Evolutionary conservation across 2,113 vertebrate species (phyloP).

Genomic region (Cebus imitator): DNA sequence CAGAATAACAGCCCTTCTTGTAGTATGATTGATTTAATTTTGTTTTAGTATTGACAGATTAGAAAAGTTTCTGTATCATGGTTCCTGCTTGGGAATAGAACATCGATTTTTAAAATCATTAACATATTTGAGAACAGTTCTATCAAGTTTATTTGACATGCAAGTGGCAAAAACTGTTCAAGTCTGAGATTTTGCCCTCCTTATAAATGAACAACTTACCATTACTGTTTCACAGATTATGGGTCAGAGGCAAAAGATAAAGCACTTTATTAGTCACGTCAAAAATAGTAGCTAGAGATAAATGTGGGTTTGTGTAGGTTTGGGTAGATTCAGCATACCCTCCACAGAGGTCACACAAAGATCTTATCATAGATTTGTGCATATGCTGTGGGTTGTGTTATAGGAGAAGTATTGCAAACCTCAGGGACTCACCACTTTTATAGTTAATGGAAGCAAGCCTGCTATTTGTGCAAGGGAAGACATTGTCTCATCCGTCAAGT

Average conservation of each 20-base stretch:
- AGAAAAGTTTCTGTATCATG: neutral
- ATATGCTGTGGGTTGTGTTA: neutral
- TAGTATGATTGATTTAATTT: neutral
- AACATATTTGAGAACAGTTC: neutral
- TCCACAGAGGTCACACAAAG: neutral
- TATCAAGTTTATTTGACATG: neutral
- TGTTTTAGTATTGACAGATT: neutral
- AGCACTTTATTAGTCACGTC: neutral
- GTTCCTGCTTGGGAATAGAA: neutral
- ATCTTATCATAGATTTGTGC: neutral
- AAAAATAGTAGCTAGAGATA: slow-evolving; percentile 42
- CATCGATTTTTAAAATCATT: neutral
- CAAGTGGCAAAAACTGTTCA: neutral
- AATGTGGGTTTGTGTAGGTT: neutral
- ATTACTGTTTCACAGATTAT: neutral
- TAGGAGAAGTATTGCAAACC: neutral
- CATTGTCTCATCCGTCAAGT: slow-evolving; percentile 48
- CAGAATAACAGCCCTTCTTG: neutral
- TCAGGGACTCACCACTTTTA: neutral
- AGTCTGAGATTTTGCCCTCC: neutral
- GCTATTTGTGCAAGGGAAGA: slow-evolving; percentile 42
- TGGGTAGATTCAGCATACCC: neutral
- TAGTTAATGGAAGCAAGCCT: neutral
- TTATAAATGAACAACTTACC: neutral
- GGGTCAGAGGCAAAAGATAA: slow-evolving; percentile 52